These are phyloP conservation scores for Thymelicus lineola DNA, from an alignment of 2,888 invertebrate species.

Conservation along the genomic window DNA sequence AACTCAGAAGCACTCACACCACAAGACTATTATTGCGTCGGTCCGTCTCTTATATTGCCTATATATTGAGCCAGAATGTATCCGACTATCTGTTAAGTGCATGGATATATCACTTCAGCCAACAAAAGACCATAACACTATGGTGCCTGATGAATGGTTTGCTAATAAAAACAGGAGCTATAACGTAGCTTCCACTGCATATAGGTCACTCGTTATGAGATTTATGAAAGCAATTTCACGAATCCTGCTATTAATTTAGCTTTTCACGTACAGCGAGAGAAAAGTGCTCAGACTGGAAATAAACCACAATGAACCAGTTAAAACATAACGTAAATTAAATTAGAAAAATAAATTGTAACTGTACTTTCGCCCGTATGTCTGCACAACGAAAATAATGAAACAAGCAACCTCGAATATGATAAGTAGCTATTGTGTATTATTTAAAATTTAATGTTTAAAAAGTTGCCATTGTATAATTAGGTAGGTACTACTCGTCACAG, in stretches of 20 bases:
- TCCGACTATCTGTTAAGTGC: conserved; percentile 11
- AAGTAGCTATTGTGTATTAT: too few species aligned
- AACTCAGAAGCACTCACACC: too few species aligned
- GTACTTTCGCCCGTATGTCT: too few species aligned
- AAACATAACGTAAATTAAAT: neutral
- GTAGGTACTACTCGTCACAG: too few species aligned
- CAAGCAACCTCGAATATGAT: too few species aligned
- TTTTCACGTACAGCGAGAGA: neutral
- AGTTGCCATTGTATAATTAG: too few species aligned
- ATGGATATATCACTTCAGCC: conserved; percentile 23
- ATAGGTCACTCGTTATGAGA: conserved; percentile 29
- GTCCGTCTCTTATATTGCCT: too few species aligned
- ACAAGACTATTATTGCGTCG: too few species aligned
- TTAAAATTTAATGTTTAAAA: too few species aligned
- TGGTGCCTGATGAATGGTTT: conserved; percentile 14
- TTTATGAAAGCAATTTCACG: conserved; percentile 28
- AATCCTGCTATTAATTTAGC: conserved; percentile 15
- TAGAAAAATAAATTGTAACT: neutral
- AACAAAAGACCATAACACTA: conserved; percentile 26
- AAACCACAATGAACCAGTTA: neutral
- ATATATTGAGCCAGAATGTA: too few species aligned
- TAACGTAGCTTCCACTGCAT: conserved; percentile 6
- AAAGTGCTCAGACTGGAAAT: neutral
- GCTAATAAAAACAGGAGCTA: conserved; percentile 25
- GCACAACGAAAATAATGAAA: too few species aligned